These are phyloP conservation scores for Copsychus sechellarum DNA, from an alignment of 2,113 vertebrate genomes.

Conservation along the genomic window DNA sequence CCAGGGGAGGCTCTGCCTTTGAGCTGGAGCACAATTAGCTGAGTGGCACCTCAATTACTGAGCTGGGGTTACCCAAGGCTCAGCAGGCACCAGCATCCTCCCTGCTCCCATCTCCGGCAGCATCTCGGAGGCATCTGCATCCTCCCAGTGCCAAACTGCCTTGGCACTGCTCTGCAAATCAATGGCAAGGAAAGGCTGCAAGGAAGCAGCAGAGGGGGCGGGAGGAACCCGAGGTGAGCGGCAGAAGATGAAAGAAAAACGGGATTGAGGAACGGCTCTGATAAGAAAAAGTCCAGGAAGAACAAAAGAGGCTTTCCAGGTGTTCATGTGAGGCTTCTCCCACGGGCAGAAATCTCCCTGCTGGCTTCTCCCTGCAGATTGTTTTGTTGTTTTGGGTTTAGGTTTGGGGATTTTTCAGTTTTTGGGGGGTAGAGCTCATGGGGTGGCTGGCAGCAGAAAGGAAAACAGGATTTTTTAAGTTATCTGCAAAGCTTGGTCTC, in stretches of 20 bases:
- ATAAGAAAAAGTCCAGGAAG: neutral
- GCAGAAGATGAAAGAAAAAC: constrained; percentile 6
- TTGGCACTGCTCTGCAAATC: constrained; percentile 17
- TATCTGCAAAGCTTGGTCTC: neutral
- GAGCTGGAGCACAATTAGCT: neutral
- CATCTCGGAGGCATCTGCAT: neutral
- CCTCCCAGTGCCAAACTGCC: neutral
- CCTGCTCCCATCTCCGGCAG: neutral
- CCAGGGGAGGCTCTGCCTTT: neutral
- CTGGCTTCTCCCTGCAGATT: neutral
- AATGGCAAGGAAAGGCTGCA: constrained; percentile 2
- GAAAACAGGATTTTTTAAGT: neutral
- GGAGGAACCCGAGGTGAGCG: constrained; percentile 13
- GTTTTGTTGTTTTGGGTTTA: neutral
- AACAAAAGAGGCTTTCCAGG: neutral
- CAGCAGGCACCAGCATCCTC: neutral
- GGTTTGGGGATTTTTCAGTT: neutral
- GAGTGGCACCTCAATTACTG: neutral
- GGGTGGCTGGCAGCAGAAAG: neutral
- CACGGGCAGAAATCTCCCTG: neutral
- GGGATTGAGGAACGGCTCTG: neutral
- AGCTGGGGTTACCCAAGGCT: neutral
- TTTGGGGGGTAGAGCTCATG: neutral
- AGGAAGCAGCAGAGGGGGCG: neutral
- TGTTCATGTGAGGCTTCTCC: neutral